Conservation (phyloP, 2,797 vertebrate species). For the Rousettus madagascariensis region DNA sequence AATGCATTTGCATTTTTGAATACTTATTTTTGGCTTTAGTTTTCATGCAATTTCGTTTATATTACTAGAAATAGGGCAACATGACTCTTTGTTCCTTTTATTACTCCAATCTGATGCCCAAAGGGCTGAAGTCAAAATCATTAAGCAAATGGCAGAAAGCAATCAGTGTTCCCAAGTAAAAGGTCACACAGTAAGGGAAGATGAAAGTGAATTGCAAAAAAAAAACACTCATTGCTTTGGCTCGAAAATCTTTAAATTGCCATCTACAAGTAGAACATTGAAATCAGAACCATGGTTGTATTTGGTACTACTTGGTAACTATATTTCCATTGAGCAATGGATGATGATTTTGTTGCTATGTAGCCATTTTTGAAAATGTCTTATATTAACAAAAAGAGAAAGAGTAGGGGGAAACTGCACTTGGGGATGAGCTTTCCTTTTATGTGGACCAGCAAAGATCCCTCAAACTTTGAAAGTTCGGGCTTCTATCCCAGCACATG, state of each 20-base stretch:
- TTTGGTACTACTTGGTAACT: neutral
- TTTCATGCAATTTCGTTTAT: constrained; percentile 69
- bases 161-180: constrained; percentile 63
- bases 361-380: neutral
- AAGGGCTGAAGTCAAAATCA: constrained; percentile 62
- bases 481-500: constrained; percentile 59
- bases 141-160: constrained; percentile 74
- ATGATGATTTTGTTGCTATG: neutral
- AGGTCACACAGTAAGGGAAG: constrained; percentile 62
- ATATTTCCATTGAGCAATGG: neutral
- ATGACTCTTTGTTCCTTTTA: constrained; percentile 72
- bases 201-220: constrained; percentile 39
- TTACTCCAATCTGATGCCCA: constrained; percentile 62
- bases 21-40: constrained; percentile 62
- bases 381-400: constrained; percentile 49
- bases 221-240: constrained; percentile 47
- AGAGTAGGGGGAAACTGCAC: constrained; percentile 35
- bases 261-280: neutral
- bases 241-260: constrained; percentile 51
- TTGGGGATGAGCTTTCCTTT: constrained; percentile 66
- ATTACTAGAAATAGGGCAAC: constrained; percentile 55
- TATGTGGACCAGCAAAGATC: constrained; percentile 50
- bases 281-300: neutral
- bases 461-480: constrained; percentile 62
- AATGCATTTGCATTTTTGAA: constrained; percentile 73